Percentiles rank a stretch among this genome's conserved stretches.
These are phyloP conservation scores for Stomatorhinus ivindoensis DNA, from an alignment of 2,113 vertebrate species.

Conservation along the genomic window DNA sequence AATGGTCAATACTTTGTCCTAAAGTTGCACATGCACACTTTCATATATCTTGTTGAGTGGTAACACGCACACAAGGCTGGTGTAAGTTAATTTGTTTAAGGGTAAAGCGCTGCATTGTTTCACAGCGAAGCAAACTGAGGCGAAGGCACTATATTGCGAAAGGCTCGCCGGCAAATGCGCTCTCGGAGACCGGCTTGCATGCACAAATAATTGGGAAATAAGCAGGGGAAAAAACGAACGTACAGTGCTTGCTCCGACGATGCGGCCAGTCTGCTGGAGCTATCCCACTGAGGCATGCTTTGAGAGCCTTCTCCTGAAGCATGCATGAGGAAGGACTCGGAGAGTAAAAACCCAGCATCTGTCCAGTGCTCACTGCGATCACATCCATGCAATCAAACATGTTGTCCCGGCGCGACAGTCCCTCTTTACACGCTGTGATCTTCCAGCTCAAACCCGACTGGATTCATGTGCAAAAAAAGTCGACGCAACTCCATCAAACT, in stretches of 20 bases:
- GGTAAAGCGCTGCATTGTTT: neutral
- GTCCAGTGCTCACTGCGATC: constrained; percentile 76
- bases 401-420: constrained; percentile 62
- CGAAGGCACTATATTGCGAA: neutral
- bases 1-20: neutral
- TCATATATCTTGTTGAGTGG: neutral
- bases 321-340: constrained; percentile 75
- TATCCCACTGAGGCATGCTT: constrained; percentile 84
- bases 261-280: constrained; percentile 81
- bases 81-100: neutral
- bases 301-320: constrained; percentile 78
- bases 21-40: neutral
- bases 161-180: neutral
- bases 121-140: neutral
- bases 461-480: constrained; percentile 70
- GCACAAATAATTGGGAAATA: constrained; percentile 4
- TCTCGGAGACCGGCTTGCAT: neutral
- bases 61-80: neutral
- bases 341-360: constrained; percentile 83
- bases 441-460: constrained; percentile 60
- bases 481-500: constrained; percentile 82
- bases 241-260: constrained; percentile 85
- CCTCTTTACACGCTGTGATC: constrained; percentile 56
- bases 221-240: constrained; percentile 54
- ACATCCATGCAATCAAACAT: constrained; percentile 97